Base-by-base conservation (phyloP, 2,113 vertebrate species). In the Neomonachus schauinslandi region DNA sequence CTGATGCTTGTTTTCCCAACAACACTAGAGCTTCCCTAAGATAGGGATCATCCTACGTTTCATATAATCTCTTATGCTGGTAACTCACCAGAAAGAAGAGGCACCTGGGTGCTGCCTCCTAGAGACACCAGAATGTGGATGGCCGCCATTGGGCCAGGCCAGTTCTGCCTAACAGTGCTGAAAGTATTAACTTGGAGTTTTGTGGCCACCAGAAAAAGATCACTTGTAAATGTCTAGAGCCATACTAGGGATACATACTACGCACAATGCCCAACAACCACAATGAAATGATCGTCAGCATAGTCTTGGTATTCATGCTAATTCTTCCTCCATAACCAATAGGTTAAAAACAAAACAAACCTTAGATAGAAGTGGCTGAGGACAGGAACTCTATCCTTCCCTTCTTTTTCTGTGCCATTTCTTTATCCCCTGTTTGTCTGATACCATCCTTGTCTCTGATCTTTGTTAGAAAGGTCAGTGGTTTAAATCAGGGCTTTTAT, bases 291-390 rank as follows among this genome's bases (percentile, higher is more conserved):
- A 83, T 90, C 46, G 72, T 82, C 57, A 42, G 1, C 10, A 1
- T 19, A 42, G 49, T 71, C 51, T 22, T 96, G 31, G 1, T 94
- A 31, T 63, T 85, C 21, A 69, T 21, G 39, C 65, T 51, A 69
- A 89, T 59, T 96, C 55, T 88, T 92, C 36, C 69, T 77, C 7
- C n/a, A 22, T 93, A 74, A 72, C 71, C 83, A 84, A 55, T 2
- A 46, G n/a, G 53, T 85, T 77, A 69, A 72, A 59, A 67, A 86
- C 39, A 69, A 82, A 91, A 53, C 11, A 76, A 85, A 95, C 36
- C 22, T 74, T 46, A 49, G 19, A 31, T 4, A 81, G 49, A 3
- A 19, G 2, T 77, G 16, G 24, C 26, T 67, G 15, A 82, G 1
- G 5, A 31, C 59, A 86, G 19, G 31, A 22, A 42, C 72, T 92